phyloP scores from a whole-genome alignment of 2,888 invertebrate genomes.

The Melitaea athalia region DNA sequence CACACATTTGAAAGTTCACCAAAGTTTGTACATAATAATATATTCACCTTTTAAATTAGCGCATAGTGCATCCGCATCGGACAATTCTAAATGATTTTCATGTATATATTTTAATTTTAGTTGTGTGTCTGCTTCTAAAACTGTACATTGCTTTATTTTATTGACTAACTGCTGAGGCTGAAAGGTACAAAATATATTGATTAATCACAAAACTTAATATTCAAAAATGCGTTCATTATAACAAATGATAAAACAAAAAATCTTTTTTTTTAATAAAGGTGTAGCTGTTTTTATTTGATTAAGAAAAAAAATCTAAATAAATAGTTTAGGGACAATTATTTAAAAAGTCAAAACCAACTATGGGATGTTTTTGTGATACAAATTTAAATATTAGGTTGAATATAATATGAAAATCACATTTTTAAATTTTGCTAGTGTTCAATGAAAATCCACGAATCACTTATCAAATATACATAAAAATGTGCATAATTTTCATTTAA shows the following conservation, averaged over 20 bases:
- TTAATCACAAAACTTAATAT: not conserved
- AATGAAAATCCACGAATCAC: too few species aligned
- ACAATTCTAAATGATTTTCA: slow-evolving; percentile 86
- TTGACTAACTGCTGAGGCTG: slow-evolving; percentile 88
- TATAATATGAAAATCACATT: too few species aligned
- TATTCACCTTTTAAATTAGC: slow-evolving; percentile 89
- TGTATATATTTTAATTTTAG: slow-evolving; percentile 85
- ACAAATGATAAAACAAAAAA: too few species aligned
- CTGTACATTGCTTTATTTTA: slow-evolving; percentile 88
- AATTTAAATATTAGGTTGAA: too few species aligned
- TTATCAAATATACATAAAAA: not conserved
- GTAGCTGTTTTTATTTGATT: too few species aligned
- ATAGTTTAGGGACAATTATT: too few species aligned
- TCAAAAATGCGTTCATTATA: too few species aligned
- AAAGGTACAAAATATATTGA: slow-evolving; percentile 46
- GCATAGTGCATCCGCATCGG: slow-evolving; percentile 90
- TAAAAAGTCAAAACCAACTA: too few species aligned
- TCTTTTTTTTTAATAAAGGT: too few species aligned
- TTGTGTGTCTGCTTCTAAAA: slow-evolving; percentile 88
- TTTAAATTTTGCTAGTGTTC: too few species aligned
- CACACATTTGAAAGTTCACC: not conserved
- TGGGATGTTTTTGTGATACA: too few species aligned
- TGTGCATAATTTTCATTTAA: not conserved
- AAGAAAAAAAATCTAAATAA: too few species aligned
- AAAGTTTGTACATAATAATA: not conserved